phyloP scores from a whole-genome alignment of 2,888 invertebrate species.

The Dicyrtomina minuta region DNA sequence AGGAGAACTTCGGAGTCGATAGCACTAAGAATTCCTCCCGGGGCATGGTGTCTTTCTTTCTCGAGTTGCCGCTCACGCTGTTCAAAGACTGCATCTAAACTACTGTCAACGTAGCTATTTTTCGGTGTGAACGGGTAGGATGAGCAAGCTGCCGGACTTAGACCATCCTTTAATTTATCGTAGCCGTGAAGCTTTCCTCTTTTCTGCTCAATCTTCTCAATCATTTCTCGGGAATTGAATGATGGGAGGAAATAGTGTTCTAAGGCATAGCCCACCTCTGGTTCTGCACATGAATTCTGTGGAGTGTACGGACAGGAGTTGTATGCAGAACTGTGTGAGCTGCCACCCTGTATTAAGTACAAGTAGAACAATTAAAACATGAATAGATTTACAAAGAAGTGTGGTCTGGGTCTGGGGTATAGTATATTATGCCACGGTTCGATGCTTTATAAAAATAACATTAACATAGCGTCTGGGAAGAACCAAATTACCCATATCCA shows the following conservation, averaged over 20 bases:
- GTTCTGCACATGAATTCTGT: constrained; percentile 56
- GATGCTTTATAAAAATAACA: no score
- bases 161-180: constrained; percentile 50
- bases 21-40: constrained; percentile 43
- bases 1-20: constrained; percentile 51
- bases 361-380: not conserved
- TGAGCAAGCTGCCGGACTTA: constrained; percentile 51
- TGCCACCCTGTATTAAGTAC: constrained; percentile 48
- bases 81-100: constrained; percentile 52
- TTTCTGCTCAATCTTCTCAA: constrained; percentile 57
- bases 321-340: constrained; percentile 54
- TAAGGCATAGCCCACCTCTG: constrained; percentile 53
- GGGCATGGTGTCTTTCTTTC: constrained; percentile 25
- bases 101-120: constrained; percentile 56
- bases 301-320: constrained; percentile 56
- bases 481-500: no score
- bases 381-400: not conserved
- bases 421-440: no score
- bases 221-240: constrained; percentile 59
- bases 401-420: no score
- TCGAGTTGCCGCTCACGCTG: constrained; percentile 27
- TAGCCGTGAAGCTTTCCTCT: constrained; percentile 56
- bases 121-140: constrained; percentile 57
- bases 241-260: constrained; percentile 56
- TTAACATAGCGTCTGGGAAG: no score